Base-by-base conservation (phyloP, 2,797 vertebrate genomes). In the Sebastiscus tertius region DNA sequence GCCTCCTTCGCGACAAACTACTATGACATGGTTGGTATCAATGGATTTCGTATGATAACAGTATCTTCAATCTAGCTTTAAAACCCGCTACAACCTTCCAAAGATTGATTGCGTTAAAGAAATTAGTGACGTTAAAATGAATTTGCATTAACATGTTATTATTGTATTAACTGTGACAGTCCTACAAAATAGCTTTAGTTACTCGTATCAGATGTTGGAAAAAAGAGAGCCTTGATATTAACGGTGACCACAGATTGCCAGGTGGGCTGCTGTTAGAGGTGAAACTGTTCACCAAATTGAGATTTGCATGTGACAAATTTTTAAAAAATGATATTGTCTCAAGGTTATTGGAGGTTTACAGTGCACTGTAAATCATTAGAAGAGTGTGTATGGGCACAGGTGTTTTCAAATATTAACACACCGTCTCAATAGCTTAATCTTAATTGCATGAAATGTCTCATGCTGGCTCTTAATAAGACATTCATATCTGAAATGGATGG, bases 401-500 rank as follows among this genome's bases (percentile, higher is more conserved):
- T 66, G 69, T 75, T 56, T 70, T 87, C 22, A 82, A 63, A 87
- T 88, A 84, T 87, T 78, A 77, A 88, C 62, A 46, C 26, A 6
- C 16, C 66, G 72, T 77, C 68, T 84, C 67, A 79, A 39, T 55
- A 64, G 76, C 59, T 52, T 52, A 33, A 64, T 77, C 58, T 78
- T 81, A 80, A 80, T 80, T 83, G 65, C 58, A 73, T 54, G 29
- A 79, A 85, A 42, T 54, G 26, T 76, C 54, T 87, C 29, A 70
- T 7, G 16, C 39, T 55, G 55, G 36, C 69, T 86, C 33, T 65
- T 68, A 75, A 88, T 84, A 81, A 89, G 80, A 89, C 77, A 79
- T 80, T 87, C 66, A 72, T 81, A 82, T 83, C 58, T 84, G 22
- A 85, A 82, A 84, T 87, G 82, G 64, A 68, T 66, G 68, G 56